Percentiles rank a stretch among this genome's conserved stretches.
Evolutionary conservation across 2,797 vertebrate species (phyloP).

Genomic region (Harpagifer antarcticus): DNA sequence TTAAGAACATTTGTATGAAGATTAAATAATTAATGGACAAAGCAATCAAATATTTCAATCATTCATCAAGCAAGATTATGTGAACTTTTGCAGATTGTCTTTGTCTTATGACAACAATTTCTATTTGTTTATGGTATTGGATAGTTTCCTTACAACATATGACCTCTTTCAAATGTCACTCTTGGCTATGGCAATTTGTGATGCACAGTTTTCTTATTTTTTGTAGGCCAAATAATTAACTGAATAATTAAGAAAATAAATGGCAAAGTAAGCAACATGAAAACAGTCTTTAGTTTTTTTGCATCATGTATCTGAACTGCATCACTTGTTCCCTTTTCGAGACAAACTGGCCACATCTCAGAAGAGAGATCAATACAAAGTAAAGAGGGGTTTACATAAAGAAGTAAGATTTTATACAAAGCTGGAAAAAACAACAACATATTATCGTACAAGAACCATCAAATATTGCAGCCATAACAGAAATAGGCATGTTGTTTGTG

Average conservation of each 20-base stretch:
- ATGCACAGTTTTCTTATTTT: too few species aligned
- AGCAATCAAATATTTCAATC: neutral
- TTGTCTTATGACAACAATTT: neutral
- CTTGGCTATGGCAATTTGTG: too few species aligned
- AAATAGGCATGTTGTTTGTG: constrained; percentile 64
- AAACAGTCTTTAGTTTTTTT: too few species aligned
- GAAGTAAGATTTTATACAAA: neutral
- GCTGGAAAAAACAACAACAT: constrained; percentile 2
- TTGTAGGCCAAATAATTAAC: too few species aligned
- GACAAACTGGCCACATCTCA: neutral
- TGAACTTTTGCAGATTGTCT: too few species aligned
- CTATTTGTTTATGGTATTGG: neutral
- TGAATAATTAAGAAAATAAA: too few species aligned
- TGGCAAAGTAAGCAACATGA: too few species aligned
- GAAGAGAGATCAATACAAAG: neutral
- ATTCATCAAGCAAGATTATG: too few species aligned
- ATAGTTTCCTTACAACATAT: neutral
- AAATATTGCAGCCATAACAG: constrained; percentile 43
- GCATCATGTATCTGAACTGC: neutral
- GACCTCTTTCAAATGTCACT: neutral
- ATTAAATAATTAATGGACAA: neutral
- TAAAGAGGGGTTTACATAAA: neutral
- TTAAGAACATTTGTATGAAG: neutral
- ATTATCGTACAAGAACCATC: constrained; percentile 22
- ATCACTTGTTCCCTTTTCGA: neutral